These are phyloP conservation scores for Sapajus apella DNA, from an alignment of 2,113 vertebrate genomes.

Conservation along the genomic window DNA sequence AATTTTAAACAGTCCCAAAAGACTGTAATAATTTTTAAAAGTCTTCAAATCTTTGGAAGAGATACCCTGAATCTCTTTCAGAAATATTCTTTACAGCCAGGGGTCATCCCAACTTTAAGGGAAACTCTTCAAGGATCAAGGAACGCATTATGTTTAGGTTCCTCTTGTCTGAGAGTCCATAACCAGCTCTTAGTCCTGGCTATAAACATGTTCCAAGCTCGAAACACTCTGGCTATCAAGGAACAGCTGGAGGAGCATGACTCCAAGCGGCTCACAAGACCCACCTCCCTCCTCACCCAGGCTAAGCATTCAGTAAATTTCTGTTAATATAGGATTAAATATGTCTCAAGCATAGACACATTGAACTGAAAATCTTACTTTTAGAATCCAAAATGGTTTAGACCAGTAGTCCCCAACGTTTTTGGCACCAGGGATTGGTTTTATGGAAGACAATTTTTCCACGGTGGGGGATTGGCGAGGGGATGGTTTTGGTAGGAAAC, in stretches of 20 bases:
- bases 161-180: neutral
- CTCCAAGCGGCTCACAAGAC: neutral
- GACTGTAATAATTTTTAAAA: neutral
- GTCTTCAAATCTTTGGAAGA: constrained; percentile 10
- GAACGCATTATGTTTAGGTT: neutral
- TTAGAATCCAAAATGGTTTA: neutral
- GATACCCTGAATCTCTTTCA: neutral
- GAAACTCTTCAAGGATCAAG: neutral
- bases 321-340: neutral
- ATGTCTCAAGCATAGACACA: neutral
- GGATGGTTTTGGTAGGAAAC: too few relatives aligned
- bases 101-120: neutral
- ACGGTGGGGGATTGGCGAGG: too few relatives aligned
- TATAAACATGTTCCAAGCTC: neutral
- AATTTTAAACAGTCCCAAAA: neutral
- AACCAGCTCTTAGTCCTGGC: neutral
- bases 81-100: neutral
- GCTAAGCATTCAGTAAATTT: neutral
- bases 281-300: neutral
- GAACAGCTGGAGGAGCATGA: neutral
- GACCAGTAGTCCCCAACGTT: neutral
- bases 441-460: too few relatives aligned
- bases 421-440: too few relatives aligned
- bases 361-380: neutral
- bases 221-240: neutral